Evolutionary conservation across 2,113 vertebrate genomes (phyloP), one percentile per base, ranked within the genome.

Genomic region (Empidonax alnorum): DNA sequence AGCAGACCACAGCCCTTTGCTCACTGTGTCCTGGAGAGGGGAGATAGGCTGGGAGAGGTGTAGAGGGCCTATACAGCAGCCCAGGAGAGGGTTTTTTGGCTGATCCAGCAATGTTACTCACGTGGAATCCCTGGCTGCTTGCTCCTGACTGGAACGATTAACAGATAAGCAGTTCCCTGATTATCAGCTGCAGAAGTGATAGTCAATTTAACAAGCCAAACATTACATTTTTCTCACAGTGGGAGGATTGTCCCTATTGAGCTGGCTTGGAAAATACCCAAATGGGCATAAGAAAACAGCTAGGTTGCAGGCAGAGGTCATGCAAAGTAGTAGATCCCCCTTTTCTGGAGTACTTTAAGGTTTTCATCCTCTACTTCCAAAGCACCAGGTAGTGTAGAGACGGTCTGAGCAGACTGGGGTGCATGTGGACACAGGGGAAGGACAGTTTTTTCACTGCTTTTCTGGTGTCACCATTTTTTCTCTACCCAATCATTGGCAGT

Each of bases 171-270:
- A 61, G 49, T 58, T 76, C 74, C 46, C 53, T 39, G n/a, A 73
- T 69, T 92, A 95, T 88, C 85, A 88, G 63, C 41, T 65, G 41
- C 53, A 91, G 49, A 82, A 94, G 18, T 2, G 44, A 85, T 37
- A 75, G 28, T 58, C 19, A 0, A 52, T 62, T 68, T 76, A 69
- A 82, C 0, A 2, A 94, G 62, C 20, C 82, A 94, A 94, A 77
- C 79, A 85, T 4, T 73, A 46, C 5, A 88, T 86, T 92, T 87
- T 93, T 92, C 88, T 95, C 85, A 88, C n/a, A 56, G 41, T 66
- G 33, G 46, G 85, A 87, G 50, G 50, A 73, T 49, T 76, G 7
- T 76, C 28, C 25, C 17, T 65, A 1, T 53, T 52, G 62, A 10
- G 4, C 22, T 87, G 19, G 12, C 7, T 58, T 90, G 71, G 62